Conservation (phyloP, 2,888 invertebrate species). For the Limnephilus marmoratus region DNA sequence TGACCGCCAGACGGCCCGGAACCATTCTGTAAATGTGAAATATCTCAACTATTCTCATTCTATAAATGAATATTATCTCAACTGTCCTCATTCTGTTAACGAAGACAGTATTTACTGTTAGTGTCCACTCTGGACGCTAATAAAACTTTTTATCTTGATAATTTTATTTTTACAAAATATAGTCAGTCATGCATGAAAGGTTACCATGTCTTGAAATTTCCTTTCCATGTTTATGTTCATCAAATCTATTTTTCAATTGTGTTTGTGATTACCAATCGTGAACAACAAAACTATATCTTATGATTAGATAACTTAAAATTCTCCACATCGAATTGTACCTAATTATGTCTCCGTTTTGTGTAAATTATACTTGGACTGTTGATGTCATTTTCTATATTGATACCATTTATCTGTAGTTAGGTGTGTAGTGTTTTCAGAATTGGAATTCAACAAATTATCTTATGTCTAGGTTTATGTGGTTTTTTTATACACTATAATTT, state of each 20-base stretch:
- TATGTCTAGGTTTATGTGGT: too few relatives aligned
- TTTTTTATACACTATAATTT: too few relatives aligned
- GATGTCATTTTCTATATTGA: too few relatives aligned
- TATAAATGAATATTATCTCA: constrained; percentile 13
- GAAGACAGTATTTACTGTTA: background rate
- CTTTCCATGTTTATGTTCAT: background rate
- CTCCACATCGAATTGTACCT: too few relatives aligned
- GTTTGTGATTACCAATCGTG: background rate
- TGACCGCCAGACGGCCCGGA: constrained; percentile 79
- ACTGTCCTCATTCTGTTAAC: background rate
- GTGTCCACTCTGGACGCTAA: background rate
- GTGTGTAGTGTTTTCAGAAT: too few relatives aligned
- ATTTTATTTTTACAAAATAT: constrained; percentile 14
- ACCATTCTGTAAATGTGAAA: constrained; percentile 71
- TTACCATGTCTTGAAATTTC: background rate
- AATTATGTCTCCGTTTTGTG: too few relatives aligned
- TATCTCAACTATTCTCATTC: background rate
- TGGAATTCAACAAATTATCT: too few relatives aligned
- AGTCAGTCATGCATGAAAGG: constrained; percentile 24
- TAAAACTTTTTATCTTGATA: background rate
- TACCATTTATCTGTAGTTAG: too few relatives aligned
- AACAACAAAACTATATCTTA: background rate
- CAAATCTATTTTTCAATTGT: background rate
- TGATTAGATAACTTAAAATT: background rate
- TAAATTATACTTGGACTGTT: too few relatives aligned